Evolutionary conservation across 2,113 vertebrate genomes (phyloP), one percentile per base, ranked within the genome.

Genomic region (Sebastes fasciatus): DNA sequence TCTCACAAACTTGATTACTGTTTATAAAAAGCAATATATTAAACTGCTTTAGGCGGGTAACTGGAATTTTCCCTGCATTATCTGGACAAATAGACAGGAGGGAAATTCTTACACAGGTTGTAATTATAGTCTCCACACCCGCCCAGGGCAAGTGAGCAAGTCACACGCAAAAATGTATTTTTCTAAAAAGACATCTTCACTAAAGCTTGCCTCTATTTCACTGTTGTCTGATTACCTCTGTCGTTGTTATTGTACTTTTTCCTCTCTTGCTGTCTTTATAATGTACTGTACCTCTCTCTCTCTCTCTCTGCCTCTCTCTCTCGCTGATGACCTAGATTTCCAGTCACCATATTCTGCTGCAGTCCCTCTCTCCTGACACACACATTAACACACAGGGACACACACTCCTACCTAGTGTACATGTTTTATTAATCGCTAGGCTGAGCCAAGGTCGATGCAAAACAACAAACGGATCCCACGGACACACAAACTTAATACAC

Each of bases 261-360:
- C n/a, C 13, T 52, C n/a, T 58, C 71, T 52, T 45, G n/a, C 55
- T 78, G 34, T 80, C 21, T 71, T 66, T 52, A 61, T 51, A 40
- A 17, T 80, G 19, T 76, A 66, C 42, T 67, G 51, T 69, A 55
- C 34, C 16, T 34, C 26, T 55, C 63, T 23, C 10, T 4, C 14
- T 0, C 1, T 17, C 45, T 43, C 4, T 52, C 26, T 72, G 13
- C 23, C 34, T 4, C 62, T 70, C 26, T 40, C 23, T 61, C 17
- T 52, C n/a, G 11, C 74, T 69, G 77, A 88, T 91, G 88, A 91
- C 89, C 86, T 82, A 91, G 79, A 90, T 90, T 84, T 83, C 19
- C 77, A 77, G 77, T 42, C 76, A 74, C 68, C 16, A 34, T 79
- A 52, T 77, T 89, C 81, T 83, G 63, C 76, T 40, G 77, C 77